Evolutionary conservation across 2,113 vertebrate genomes (phyloP).

Genomic region (Toxotes chatareus): DNA sequence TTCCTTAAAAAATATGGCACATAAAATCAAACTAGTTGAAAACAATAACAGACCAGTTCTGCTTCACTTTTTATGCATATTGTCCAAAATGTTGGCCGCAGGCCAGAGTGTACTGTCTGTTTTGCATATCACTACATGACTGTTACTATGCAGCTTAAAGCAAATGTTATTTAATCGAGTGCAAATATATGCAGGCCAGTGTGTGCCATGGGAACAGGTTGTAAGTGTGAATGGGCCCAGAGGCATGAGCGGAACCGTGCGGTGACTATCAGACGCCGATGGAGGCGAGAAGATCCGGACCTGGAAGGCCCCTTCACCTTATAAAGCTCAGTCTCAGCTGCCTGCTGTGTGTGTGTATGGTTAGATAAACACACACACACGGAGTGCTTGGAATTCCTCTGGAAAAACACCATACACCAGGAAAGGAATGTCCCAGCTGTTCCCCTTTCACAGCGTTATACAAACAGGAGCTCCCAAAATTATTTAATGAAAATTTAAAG

Average conservation of each 20-base stretch:
- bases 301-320: neutral
- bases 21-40: too few species aligned
- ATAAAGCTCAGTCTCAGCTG: conserved; percentile 8
- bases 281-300: neutral
- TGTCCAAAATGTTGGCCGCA: too few species aligned
- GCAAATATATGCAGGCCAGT: neutral
- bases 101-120: too few species aligned
- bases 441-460: neutral
- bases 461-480: neutral
- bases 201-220: neutral
- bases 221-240: neutral
- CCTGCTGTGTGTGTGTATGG: neutral
- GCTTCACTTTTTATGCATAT: too few species aligned
- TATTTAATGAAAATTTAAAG: neutral
- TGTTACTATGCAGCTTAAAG: too few species aligned
- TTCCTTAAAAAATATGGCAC: too few species aligned
- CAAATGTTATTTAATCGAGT: too few species aligned
- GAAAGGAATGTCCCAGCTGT: conserved; percentile 48
- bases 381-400: conserved; percentile 57
- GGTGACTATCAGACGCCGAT: neutral
- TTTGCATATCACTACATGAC: too few species aligned
- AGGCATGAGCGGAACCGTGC: neutral
- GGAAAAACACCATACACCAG: conserved; percentile 13
- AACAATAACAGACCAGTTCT: too few species aligned
- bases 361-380: conserved; percentile 1